A percentile compares a stretch with the other conserved stretches of the same genome.
phyloP scores from a whole-genome alignment of 2,888 invertebrate genomes.

The Hirudinaria manillensis region DNA sequence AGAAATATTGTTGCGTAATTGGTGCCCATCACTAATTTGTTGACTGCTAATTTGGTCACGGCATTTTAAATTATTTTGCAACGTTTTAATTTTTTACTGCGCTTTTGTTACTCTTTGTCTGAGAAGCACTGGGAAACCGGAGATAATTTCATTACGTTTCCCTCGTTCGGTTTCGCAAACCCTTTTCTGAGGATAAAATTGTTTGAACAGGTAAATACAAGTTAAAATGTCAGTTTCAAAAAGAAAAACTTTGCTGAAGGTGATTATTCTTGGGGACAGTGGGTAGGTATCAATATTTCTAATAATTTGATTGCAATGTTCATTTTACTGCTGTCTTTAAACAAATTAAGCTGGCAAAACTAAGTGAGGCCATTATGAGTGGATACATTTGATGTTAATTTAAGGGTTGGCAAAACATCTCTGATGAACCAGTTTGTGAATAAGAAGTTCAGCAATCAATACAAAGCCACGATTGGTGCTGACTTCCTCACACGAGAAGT shows the following conservation, averaged over 20 bases:
- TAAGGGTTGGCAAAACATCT: conserved; percentile 93
- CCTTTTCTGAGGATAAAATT: no score
- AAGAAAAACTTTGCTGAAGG: conserved; percentile 93
- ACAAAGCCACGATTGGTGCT: conserved; percentile 99
- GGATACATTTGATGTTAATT: background rate
- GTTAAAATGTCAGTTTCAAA: conserved; percentile 37
- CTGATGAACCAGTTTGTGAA: conserved; percentile 99
- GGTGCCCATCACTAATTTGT: no score
- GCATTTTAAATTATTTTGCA: no score
- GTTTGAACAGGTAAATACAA: no score
- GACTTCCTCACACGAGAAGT: conserved; percentile 97
- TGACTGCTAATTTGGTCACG: no score
- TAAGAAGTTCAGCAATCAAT: conserved; percentile 98
- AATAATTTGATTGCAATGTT: background rate
- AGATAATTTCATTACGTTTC: no score
- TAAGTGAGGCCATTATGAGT: no score
- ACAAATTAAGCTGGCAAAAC: background rate
- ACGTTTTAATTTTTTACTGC: no score
- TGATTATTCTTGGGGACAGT: conserved; percentile 93
- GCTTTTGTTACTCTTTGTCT: no score
- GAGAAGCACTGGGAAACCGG: no score
- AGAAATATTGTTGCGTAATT: no score
- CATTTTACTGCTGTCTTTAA: background rate
- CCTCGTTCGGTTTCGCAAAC: no score
- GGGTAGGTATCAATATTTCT: conserved; percentile 54